phyloP scores from a whole-genome alignment of 2,113 vertebrate species.

The Phaethon lepturus region DNA sequence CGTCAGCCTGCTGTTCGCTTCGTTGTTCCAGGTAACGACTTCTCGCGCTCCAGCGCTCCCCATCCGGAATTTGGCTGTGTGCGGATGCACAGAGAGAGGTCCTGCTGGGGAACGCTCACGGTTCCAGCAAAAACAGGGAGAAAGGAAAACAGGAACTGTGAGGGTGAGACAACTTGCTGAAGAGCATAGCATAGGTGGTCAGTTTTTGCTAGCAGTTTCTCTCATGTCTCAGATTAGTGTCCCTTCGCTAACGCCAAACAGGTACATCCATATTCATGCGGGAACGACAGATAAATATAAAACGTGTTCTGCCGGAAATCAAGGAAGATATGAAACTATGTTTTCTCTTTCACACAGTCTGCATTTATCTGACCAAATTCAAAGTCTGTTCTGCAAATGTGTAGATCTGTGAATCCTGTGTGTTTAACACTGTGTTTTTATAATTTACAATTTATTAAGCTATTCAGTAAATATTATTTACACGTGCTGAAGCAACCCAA shows the following conservation, averaged over 20 bases:
- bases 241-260: background rate
- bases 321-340: background rate
- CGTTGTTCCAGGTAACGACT: background rate
- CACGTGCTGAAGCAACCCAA: background rate
- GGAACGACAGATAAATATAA: background rate
- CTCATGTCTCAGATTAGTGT: background rate
- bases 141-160: background rate
- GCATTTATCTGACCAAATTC: background rate
- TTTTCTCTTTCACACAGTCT: background rate
- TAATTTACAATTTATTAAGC: background rate
- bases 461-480: background rate
- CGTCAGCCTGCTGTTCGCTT: background rate
- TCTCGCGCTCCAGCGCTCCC: accelerated
- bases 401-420: background rate
- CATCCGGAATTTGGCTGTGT: background rate
- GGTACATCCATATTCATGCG: background rate
- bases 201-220: background rate
- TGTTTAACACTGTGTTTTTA: background rate
- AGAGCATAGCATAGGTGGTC: background rate
- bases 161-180: background rate
- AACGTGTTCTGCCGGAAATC: background rate
- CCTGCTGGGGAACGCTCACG: accelerated
- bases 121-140: background rate
- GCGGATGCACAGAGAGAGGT: background rate
- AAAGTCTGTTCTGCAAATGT: background rate